phyloP scores from a whole-genome alignment of 2,888 invertebrate genomes.

The Machimus rusticus region DNA sequence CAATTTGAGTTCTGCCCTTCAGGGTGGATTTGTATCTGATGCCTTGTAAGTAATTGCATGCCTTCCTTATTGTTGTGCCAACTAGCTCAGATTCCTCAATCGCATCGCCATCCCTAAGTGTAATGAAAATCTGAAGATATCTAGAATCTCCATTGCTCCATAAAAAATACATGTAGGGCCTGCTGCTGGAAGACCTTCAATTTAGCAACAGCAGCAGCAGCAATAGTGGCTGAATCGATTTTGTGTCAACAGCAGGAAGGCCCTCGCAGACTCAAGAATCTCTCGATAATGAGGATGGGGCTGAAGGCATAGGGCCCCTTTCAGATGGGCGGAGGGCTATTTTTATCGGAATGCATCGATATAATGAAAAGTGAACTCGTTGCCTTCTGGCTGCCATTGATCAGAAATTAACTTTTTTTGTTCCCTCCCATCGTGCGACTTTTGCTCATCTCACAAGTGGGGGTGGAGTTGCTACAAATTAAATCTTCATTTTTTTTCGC shows the following conservation, averaged over 20 bases:
- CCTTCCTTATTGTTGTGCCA: neutral
- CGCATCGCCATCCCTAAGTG: neutral
- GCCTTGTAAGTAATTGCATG: neutral
- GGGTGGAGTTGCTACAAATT: neutral
- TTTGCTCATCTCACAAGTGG: neutral
- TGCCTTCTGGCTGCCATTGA: neutral
- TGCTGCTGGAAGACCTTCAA: neutral
- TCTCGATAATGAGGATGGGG: neutral
- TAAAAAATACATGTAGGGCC: neutral
- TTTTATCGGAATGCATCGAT: neutral
- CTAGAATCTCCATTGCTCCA: neutral
- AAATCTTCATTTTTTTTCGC: neutral
- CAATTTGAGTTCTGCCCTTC: neutral
- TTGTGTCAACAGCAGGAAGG: slow-evolving; percentile 16
- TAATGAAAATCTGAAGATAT: slow-evolving; percentile 5
- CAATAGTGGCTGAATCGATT: slow-evolving; percentile 6
- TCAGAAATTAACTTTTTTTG: neutral
- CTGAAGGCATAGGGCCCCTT: neutral
- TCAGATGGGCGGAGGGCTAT: neutral
- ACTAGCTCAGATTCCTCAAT: neutral
- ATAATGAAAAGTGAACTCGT: neutral
- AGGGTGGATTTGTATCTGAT: neutral
- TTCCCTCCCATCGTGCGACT: neutral
- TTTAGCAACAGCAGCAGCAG: neutral
- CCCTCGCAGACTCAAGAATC: neutral